Evolutionary conservation across 2,888 invertebrate genomes (phyloP), one percentile per base, ranked within the genome.

Genomic region (Myopa testacea): DNA sequence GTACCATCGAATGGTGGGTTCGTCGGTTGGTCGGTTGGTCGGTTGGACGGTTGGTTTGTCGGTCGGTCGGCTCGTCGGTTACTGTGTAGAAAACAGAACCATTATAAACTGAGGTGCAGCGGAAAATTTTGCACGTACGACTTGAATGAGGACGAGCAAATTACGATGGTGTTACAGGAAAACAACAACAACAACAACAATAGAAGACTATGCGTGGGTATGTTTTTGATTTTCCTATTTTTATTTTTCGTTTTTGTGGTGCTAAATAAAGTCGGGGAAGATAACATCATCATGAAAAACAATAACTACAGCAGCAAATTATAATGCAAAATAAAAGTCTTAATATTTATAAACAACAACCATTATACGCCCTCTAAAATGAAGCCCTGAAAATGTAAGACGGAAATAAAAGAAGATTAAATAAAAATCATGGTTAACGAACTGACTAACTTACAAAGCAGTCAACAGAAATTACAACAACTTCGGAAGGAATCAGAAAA

Each of bases 171-270:
- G n/a, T 19, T 67, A 16, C 5, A 40, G 40, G 26, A 50, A 50
- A 58, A 52, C 19, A 58, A 65, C 55, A 63, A 70, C 68, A 70
- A 62, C 55, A 63, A 63, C 12, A 40, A 38, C 63, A 65, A 65
- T 37, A 75, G 68, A 14, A n/a, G 4, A 55, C 16, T 55, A n/a
- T 14, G 16, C 55, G 55, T 55, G 16, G 55, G 14, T 55, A 4
- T 55, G 55, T 55, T 55, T 6, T 55, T 4, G 55, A 45, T 45
- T 45, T 45, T 10, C 45, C 10, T 45, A 1, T 45, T 45, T 45
- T 6, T 8, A 45, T 45, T 45, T 45, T 45, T 10, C 6, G 1
- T 3, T 3, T 45, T 55, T 10, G 16, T 16, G 10, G 14, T 55
- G 16, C 55, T 16, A 14, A 55, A 55, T 5, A 4, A 14, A 6